Base-by-base conservation (phyloP, 2,797 vertebrate species). In the Limosa lapponica region DNA sequence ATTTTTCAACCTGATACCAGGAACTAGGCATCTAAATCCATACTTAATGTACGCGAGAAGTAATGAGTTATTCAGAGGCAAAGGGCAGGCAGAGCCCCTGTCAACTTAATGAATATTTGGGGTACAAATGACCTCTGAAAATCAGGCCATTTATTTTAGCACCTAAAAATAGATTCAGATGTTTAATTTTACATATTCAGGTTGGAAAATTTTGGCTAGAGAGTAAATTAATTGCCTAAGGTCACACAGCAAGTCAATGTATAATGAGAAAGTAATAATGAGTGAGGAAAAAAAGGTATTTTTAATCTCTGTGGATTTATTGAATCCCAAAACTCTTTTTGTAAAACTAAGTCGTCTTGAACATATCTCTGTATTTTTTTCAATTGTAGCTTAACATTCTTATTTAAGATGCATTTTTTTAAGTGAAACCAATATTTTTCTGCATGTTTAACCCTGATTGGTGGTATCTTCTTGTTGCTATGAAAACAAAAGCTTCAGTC, bases 181-280 rank as follows among this genome's bases (percentile, higher is more conserved):
- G 59, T 95, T 95, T 95, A 97, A 96, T 97, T 96, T 96, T 97
- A 94, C 82, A 95, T 95, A 94, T 96, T 93, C 91, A 97, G 88
- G 94, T 96, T 95, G 89, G 90, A 93, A 97, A 93, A 94, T 81
- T 97, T 97, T 96, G 93, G 86, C 88, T 92, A 94, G 94, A 95
- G 95, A 95, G 92, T 96, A 97, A 97, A 97, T 95, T 97, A 97
- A 97, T 95, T 97, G 96, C 94, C 95, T 93, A 90, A 96, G 95
- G 95, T 97, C 89, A 92, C 73, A 37, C 75, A 93, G 91, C 46
- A 95, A 96, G 97, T 96, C 96, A 96, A 77, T 84, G 96, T 91
- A 93, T 97, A 97, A 97, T 97, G 95, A 97, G 93, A 97, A 97
- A 95, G 95, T 97, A 96, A 97, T 97, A 96, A 96, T 92, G 87